These are phyloP conservation scores for Caenorhabditis inopinata DNA, from an alignment of 1,140 invertebrate species.

Conservation along the genomic window DNA sequence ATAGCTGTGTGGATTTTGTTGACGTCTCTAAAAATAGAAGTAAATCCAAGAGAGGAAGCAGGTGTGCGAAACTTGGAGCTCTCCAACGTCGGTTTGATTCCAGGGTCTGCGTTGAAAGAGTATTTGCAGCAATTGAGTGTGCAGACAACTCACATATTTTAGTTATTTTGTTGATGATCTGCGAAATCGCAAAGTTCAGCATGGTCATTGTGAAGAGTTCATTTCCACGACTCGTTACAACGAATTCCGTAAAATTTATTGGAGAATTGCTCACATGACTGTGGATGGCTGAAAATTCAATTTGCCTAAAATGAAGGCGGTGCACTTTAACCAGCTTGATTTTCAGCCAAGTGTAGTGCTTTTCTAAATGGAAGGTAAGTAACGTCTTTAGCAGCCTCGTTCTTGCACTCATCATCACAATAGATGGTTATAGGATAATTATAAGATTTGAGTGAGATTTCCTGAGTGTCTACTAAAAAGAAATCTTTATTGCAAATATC, in stretches of 20 bases:
- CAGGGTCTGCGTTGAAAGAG: neutral
- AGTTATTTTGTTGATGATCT: neutral
- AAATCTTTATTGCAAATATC: too few species aligned
- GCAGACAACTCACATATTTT: neutral
- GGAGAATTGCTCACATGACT: neutral
- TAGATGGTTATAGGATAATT: neutral
- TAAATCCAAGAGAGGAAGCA: neutral
- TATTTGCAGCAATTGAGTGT: neutral
- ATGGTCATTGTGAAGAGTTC: neutral
- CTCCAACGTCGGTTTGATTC: neutral
- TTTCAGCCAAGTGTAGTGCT: neutral
- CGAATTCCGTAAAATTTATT: neutral
- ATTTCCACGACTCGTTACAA: neutral
- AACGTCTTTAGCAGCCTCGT: neutral
- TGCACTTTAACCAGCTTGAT: neutral
- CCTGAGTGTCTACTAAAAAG: neutral
- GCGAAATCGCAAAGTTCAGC: neutral
- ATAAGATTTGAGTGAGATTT: neutral
- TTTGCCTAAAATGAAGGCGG: neutral
- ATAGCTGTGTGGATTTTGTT: neutral
- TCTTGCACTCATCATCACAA: neutral
- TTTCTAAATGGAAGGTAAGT: neutral
- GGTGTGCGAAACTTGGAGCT: neutral
- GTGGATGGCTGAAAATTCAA: neutral
- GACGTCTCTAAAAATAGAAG: neutral